These are phyloP conservation scores for Morpho deidamia DNA, from an alignment of 2,888 invertebrate species.

Conservation along the genomic window DNA sequence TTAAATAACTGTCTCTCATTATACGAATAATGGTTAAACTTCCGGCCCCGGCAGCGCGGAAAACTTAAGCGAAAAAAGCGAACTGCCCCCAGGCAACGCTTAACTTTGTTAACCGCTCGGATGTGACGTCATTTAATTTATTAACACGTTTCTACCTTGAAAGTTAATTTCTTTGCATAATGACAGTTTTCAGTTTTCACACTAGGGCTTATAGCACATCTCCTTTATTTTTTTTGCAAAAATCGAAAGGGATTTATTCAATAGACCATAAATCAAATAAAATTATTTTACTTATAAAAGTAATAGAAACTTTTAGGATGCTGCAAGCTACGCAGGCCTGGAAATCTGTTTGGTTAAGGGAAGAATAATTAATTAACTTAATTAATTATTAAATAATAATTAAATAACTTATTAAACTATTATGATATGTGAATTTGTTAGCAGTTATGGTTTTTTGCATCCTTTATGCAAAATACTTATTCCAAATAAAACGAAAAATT, in stretches of 20 bases:
- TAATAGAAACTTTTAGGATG: too few relatives aligned
- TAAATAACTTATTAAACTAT: too few relatives aligned
- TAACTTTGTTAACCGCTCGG: constrained; percentile 65
- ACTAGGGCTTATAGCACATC: not conserved
- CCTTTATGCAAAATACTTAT: too few relatives aligned
- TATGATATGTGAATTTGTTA: too few relatives aligned
- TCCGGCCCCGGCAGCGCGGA: constrained; percentile 78
- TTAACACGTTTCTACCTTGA: constrained; percentile 67
- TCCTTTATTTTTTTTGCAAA: not conserved
- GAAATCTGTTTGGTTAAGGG: too few relatives aligned
- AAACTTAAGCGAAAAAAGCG: constrained; percentile 74
- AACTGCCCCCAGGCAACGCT: constrained; percentile 67
- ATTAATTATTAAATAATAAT: too few relatives aligned
- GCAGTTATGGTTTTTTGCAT: too few relatives aligned
- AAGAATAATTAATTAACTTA: too few relatives aligned
- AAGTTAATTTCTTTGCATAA: constrained; percentile 50
- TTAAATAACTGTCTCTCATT: not conserved
- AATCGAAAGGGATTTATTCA: not conserved
- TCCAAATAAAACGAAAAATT: too few relatives aligned
- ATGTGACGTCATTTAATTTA: constrained; percentile 78
- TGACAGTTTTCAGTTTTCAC: constrained; percentile 53
- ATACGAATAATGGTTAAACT: constrained; percentile 68
- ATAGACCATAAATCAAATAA: too few relatives aligned
- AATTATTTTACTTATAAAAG: too few relatives aligned
- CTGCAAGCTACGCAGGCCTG: too few relatives aligned